Evolutionary conservation across 2,888 invertebrate genomes (phyloP).

Genomic region (Phalangium opilio): DNA sequence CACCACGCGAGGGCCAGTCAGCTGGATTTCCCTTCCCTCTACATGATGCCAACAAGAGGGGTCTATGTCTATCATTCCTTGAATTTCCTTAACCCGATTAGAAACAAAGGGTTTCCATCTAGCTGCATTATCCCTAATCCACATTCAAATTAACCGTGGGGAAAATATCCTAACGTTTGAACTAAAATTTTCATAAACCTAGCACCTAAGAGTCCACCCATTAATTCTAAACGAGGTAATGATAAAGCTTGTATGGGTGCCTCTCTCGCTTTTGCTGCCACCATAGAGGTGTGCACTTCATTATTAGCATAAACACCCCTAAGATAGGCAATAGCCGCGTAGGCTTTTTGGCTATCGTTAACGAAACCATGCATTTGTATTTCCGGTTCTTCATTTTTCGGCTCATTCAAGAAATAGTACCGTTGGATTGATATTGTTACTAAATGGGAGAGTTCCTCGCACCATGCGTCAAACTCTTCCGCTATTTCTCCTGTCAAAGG

Average conservation of each 20-base stretch:
- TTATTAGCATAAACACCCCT: neutral
- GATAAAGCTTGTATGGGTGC: neutral
- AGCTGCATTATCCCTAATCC: neutral
- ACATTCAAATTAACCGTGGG: no score
- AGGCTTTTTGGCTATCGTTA: conserved; percentile 1
- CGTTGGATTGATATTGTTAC: no score
- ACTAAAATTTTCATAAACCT: neutral
- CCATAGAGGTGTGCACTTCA: neutral
- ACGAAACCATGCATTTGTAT: neutral
- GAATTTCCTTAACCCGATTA: neutral
- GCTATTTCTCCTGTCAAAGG: no score
- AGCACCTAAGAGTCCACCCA: neutral
- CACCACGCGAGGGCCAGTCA: neutral
- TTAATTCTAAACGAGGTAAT: conserved; percentile 1
- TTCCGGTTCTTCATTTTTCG: no score
- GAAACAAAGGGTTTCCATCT: conserved; percentile 1
- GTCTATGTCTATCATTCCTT: neutral
- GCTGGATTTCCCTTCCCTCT: neutral
- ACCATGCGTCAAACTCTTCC: no score
- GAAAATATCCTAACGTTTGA: neutral
- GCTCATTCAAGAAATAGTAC: no score
- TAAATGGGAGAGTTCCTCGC: no score
- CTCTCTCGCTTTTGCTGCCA: conserved; percentile 3
- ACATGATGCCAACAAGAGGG: conserved; percentile 1
- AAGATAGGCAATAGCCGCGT: neutral